These are phyloP conservation scores for Pyrocoelia pectoralis DNA, from an alignment of 2,888 invertebrate species.

Conservation along the genomic window DNA sequence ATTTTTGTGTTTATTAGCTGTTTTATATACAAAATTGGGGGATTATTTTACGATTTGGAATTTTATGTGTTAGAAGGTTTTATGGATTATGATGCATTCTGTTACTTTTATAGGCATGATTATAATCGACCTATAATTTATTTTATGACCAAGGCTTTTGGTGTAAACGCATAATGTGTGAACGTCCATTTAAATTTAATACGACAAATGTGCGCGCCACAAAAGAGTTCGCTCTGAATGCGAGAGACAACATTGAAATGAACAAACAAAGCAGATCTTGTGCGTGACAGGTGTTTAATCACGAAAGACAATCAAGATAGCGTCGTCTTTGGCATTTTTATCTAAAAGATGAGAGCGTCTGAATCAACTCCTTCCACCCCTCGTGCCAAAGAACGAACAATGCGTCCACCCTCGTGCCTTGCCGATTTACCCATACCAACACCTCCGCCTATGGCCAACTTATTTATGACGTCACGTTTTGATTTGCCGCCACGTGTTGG, in stretches of 20 bases:
- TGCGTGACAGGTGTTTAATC: constrained; percentile 39
- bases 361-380: constrained; percentile 38
- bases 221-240: neutral
- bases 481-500: constrained; percentile 52
- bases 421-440: constrained; percentile 57
- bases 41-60: constrained; percentile 19
- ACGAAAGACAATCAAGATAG: constrained; percentile 38
- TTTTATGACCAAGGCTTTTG: neutral
- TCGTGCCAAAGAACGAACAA: constrained; percentile 36
- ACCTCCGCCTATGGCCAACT: constrained; percentile 59
- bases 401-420: constrained; percentile 48
- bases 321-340: constrained; percentile 19
- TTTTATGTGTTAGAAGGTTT: constrained; percentile 22
- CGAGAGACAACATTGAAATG: constrained; percentile 8
- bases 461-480: constrained; percentile 56
- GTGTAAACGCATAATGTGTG: neutral
- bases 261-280: constrained; percentile 29
- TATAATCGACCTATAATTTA: neutral
- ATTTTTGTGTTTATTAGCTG: constrained; percentile 26
- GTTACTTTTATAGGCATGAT: constrained; percentile 6
- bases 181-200: constrained; percentile 8
- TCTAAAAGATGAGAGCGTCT: constrained; percentile 43
- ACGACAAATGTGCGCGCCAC: constrained; percentile 18
- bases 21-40: constrained; percentile 25
- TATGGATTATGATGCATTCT: constrained; percentile 18